Percentiles rank a stretch among this genome's conserved stretches.
Evolutionary conservation across 1,140 invertebrate species (phyloP).

Genomic region (Drosophila persimilis): DNA sequence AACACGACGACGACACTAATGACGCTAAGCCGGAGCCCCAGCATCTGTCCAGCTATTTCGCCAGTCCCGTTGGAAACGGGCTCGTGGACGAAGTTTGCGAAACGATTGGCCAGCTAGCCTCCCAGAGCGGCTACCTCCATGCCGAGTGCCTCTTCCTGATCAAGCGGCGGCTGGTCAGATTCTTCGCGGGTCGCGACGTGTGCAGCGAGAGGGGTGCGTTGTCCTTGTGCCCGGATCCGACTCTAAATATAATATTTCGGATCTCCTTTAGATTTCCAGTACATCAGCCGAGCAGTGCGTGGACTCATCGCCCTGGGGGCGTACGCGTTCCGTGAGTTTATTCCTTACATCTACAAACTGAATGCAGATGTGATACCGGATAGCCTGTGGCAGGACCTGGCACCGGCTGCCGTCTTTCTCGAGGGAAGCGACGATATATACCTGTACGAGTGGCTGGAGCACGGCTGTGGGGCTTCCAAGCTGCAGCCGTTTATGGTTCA

Average conservation of each 20-base stretch:
- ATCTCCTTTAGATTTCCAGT: conserved; percentile 61
- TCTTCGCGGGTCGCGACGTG: conserved; percentile 64
- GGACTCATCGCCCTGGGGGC: conserved; percentile 76
- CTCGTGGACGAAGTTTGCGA: conserved; percentile 72
- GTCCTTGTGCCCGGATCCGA: too few relatives aligned
- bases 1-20: conserved; percentile 49
- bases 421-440: conserved; percentile 72
- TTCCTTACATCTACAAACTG: conserved; percentile 76
- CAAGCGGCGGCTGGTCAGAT: conserved; percentile 60
- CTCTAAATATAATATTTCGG: neutral
- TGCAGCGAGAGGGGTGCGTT: conserved; percentile 60
- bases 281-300: conserved; percentile 67
- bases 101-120: conserved; percentile 69
- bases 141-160: conserved; percentile 73
- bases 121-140: conserved; percentile 72
- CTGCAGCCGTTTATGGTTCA: conserved; percentile 74
- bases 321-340: conserved; percentile 80
- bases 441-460: conserved; percentile 78
- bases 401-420: conserved; percentile 67
- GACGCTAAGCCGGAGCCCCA: conserved; percentile 26
- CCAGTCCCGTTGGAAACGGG: conserved; percentile 52
- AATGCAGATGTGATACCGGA: conserved; percentile 58
- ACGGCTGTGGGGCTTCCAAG: conserved; percentile 66
- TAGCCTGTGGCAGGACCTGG: conserved; percentile 62
- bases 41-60: conserved; percentile 68